Evolutionary conservation across 2,113 vertebrate species (phyloP).

Genomic region (Nothobranchius kuhntae): DNA sequence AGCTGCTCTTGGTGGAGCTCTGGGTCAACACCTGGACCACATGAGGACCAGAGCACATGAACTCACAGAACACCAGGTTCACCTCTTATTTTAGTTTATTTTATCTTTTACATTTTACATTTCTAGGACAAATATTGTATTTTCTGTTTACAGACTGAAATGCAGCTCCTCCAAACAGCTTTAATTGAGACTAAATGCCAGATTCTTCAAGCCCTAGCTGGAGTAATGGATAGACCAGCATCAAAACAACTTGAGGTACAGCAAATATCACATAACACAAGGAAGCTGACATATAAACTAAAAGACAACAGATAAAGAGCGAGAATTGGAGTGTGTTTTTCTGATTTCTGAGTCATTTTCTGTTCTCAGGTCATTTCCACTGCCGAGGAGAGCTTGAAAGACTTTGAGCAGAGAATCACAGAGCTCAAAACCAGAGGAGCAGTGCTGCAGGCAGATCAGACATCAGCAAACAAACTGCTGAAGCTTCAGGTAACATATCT

Average conservation of each 20-base stretch:
- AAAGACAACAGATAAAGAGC: too few species aligned
- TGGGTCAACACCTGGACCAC: conserved; percentile 85
- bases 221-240: conserved; percentile 83
- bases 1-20: conserved; percentile 80
- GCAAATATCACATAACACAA: too few species aligned
- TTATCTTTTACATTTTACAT: neutral
- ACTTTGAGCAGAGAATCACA: conserved; percentile 86
- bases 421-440: conserved; percentile 87
- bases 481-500: conserved; percentile 89
- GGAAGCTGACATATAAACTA: too few species aligned
- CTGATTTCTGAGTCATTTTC: neutral
- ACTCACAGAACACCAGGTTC: conserved; percentile 88
- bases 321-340: neutral
- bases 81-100: neutral
- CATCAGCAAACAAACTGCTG: conserved; percentile 87
- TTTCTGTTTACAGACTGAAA: conserved; percentile 84
- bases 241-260: conserved; percentile 91
- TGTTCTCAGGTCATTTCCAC: conserved; percentile 82
- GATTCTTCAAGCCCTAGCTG: conserved; percentile 87
- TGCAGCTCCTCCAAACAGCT: conserved; percentile 86
- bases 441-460: conserved; percentile 84
- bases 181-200: conserved; percentile 89
- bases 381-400: conserved; percentile 89
- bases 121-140: neutral
- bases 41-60: conserved; percentile 87